Evolutionary conservation across 1,140 invertebrate species (phyloP), one percentile per base, ranked within the genome.

Genomic region (Neodiprion virginianus): DNA sequence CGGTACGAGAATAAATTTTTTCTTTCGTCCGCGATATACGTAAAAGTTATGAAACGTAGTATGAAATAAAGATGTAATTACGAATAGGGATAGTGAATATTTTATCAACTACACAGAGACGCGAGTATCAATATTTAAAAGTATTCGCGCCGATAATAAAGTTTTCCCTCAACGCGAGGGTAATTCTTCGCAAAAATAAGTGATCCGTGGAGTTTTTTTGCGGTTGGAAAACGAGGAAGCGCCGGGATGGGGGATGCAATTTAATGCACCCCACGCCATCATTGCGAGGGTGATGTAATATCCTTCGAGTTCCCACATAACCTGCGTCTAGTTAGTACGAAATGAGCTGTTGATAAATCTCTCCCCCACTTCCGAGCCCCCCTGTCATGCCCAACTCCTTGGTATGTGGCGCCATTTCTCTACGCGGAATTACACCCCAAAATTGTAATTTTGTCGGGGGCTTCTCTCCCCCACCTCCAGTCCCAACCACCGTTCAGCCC

Each of bases 331-430:
- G 86, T 87, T 87, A 87, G 84, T 81, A 79, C 82, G 80, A 80
- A 88, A 86, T 81, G 82, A 86, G 85, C 80, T 84, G 83, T 86
- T 86, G 83, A 87, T 87, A 86, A 87, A 87, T 88, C 83, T 71
- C 74, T 75, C 74, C 73, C 78, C 28, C 74, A 61, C 53, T 49
- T 66, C 72, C 48, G 17, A 48, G 49, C 74, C 53, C 74, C 75
- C 77, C 66, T 49, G 61, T 40, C 77, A 73, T 71, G 72, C 78
- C 75, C 72, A 68, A 70, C 53, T 75, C 77, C 82, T 79, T 79
- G 86, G 85, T 86, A 87, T 87, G 86, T 86, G 85, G 75, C 82
- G 80, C 86, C 86, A 87, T 87, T 87, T 87, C 86, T 87, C 85
- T 78, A 74, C 50, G 67, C 82, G 82, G 79, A 87, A 87, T 87